Evolutionary conservation across 2,888 invertebrate species (phyloP).

Genomic region (Xiphydria camelus): DNA sequence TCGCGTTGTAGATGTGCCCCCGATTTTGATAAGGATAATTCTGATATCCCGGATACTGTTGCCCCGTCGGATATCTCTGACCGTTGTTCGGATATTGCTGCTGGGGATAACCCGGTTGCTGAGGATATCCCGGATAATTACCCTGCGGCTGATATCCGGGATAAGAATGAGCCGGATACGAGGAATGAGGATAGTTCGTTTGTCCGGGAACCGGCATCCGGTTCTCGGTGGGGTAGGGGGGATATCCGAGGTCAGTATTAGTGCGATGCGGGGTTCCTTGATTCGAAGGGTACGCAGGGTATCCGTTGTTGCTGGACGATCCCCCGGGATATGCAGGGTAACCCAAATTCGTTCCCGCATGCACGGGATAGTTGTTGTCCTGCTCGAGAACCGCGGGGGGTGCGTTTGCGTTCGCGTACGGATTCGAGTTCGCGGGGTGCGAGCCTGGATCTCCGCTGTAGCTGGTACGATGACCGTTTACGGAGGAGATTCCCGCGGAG

Average conservation of each 20-base stretch:
- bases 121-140: conserved; percentile 24
- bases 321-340: conserved; percentile 43
- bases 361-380: conserved; percentile 27
- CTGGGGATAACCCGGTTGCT: conserved; percentile 27
- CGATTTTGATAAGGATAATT: conserved; percentile 34
- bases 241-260: conserved; percentile 39
- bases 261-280: conserved; percentile 15
- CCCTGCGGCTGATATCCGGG: conserved; percentile 3
- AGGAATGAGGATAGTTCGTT: conserved; percentile 6
- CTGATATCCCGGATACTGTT: conserved; percentile 29
- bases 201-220: conserved; percentile 45
- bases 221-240: conserved; percentile 46
- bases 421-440: conserved; percentile 35
- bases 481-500: conserved; percentile 46
- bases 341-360: conserved; percentile 37
- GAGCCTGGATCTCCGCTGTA: conserved; percentile 9
- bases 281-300: conserved; percentile 6
- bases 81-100: conserved; percentile 20
- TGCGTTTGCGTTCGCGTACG: conserved; percentile 50
- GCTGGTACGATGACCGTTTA: conserved; percentile 42
- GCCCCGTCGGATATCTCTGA: conserved; percentile 25
- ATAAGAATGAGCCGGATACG: conserved; percentile 18
- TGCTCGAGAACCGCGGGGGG: conserved; percentile 40
- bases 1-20: conserved; percentile 30
- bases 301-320: conserved; percentile 14